These are phyloP conservation scores for Dolomedes plantarius DNA, from an alignment of 2,888 invertebrate genomes.

Conservation along the genomic window DNA sequence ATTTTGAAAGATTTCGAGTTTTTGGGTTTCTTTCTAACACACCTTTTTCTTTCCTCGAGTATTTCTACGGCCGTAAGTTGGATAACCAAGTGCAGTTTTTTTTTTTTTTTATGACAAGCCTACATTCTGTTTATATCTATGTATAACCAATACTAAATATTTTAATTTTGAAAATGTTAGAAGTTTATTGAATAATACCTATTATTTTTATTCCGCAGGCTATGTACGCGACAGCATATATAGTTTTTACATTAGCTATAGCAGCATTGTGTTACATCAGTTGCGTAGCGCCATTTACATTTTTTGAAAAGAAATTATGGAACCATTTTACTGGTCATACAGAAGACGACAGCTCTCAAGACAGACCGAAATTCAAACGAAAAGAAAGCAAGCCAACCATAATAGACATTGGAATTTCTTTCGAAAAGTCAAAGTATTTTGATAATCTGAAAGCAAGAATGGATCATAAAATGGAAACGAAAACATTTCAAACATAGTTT, in stretches of 20 bases:
- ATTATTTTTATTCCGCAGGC: too few species aligned
- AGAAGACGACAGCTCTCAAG: background rate
- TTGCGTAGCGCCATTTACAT: constrained; percentile 37
- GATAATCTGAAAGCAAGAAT: background rate
- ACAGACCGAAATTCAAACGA: background rate
- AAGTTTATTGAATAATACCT: too few species aligned
- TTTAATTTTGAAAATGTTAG: too few species aligned
- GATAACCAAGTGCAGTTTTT: too few species aligned
- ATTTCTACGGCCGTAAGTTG: too few species aligned
- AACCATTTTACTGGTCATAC: background rate
- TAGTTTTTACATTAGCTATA: constrained; percentile 44
- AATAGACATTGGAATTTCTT: background rate
- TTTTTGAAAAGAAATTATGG: constrained; percentile 48
- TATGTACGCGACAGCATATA: constrained; percentile 59
- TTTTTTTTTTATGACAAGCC: too few species aligned
- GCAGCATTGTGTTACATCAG: constrained; percentile 38
- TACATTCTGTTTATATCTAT: too few species aligned
- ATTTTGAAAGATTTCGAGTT: too few species aligned
- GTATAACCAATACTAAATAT: too few species aligned
- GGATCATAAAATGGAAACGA: background rate
- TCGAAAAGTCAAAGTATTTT: constrained; percentile 6
- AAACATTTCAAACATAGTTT: constrained; percentile 4
- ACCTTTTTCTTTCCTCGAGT: too few species aligned
- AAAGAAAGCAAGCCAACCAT: background rate
- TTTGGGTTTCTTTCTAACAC: too few species aligned